Evolutionary conservation across 1,140 invertebrate genomes (phyloP).

Genomic region (Acromyrmex echinatior): DNA sequence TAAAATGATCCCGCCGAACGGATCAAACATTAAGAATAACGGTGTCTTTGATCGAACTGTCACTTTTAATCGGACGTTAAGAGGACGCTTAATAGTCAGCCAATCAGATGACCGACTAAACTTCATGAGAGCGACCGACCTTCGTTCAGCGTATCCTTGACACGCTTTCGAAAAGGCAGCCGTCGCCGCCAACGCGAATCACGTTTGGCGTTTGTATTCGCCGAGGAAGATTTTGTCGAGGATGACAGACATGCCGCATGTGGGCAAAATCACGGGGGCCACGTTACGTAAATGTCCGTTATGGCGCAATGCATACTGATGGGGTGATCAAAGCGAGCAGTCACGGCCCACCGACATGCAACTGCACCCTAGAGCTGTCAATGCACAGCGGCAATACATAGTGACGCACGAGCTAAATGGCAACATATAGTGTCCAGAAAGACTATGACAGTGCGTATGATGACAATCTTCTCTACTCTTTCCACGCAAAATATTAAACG

Average conservation of each 20-base stretch:
- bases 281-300: constrained; percentile 55
- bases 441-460: neutral
- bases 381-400: neutral
- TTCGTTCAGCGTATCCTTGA: constrained; percentile 46
- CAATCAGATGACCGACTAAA: constrained; percentile 51
- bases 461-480: neutral
- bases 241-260: constrained; percentile 33
- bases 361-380: constrained; percentile 27
- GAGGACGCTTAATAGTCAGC: neutral
- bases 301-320: constrained; percentile 59
- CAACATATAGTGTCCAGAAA: neutral
- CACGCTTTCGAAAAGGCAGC: constrained; percentile 49
- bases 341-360: neutral
- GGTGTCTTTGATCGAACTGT: neutral
- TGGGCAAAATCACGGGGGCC: constrained; percentile 39
- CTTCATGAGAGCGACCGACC: constrained; percentile 44
- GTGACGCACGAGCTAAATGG: neutral
- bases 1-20: neutral
- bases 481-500: neutral
- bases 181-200: neutral
- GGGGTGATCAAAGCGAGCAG: constrained; percentile 53
- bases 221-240: constrained; percentile 32
- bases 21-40: constrained; percentile 1
- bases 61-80: constrained; percentile 13
- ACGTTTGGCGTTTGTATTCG: constrained; percentile 31